Base-by-base conservation (phyloP, 2,113 vertebrate species). In the Phyllopteryx taeniolatus region DNA sequence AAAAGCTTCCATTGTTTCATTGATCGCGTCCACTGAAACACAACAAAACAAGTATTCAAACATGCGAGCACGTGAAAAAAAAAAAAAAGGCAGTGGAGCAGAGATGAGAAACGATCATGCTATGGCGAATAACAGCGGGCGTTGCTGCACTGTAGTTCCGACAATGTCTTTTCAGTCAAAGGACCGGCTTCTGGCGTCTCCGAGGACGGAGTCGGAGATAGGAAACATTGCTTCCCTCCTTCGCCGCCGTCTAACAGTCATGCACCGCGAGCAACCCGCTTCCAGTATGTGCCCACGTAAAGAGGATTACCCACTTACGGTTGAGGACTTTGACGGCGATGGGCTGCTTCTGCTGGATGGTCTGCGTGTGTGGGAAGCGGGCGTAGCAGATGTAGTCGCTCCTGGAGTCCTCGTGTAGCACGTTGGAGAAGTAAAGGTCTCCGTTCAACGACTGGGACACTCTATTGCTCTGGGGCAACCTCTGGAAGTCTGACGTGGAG, bases 11-110 rank as follows among this genome's bases (percentile, higher is more conserved):
- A 96, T 92, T 95, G 96, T 99, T 92, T 99, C 98, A 99, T 99
- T 99, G 95, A 98, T 94, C 94, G 95, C 94, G 95, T 98, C 95
- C 96, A 97, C 98, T 99, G 96, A 94, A 99, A 99, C 94, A 98
- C 89, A 96, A 97, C 92, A 98, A 86, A 96, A 75, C 62, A 95
- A 92, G 94, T 43, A 66, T 47, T 92, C 81, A 94, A 93, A 92
- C 92, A 93, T 77, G 82, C 75, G 91, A 89, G 90, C 89, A 83
- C 68, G 81, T 42, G 15, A 33, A 71, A 59, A 75, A 76, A 79
- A 72, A 4, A 64, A 67, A 79, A 53, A n/a, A 53, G 6, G 20
- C 9, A 3, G 5, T 11, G n/a, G 15, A 27, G 42, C 27, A 54
- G 8, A 54, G 6, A 76, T 64, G 72, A 62, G n/a, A 44, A 73